Base-by-base conservation (phyloP, 2,888 invertebrate species). In the Tortrix viridana region DNA sequence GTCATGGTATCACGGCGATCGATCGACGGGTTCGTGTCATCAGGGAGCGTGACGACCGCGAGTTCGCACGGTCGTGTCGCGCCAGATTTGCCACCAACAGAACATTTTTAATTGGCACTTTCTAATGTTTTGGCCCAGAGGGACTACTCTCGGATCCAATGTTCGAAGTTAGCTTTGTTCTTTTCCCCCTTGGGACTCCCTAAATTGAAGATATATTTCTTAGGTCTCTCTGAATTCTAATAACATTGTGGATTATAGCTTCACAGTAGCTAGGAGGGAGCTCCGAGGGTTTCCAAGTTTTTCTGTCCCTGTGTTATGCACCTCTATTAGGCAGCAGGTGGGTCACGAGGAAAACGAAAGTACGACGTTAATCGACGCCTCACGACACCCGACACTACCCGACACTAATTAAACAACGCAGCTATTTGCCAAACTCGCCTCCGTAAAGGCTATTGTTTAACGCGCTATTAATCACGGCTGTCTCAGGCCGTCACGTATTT, bases 351-450 rank as follows among this genome's bases (percentile, higher is more conserved):
- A 52, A 46, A 22, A n/a, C 41, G 26, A 46, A 7, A 38, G 18
- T 22, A 44, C 19, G 32, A 47, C 58, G 41, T 16, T 58, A 62
- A 62, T 52, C 50, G 46, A 38, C 38, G 19, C 56, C 67, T 47
- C 41, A 65, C 68, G 60, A 69, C 68, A 67, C 69, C 63, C 60
- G 47, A 49, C 69, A 68, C 71, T 81, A 67, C 69, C 63, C 60
- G 47, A 49, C 69, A 68, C 71, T 81, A 79, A 82, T 81, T 81
- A 76, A 73, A 69, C 74, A 71, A 67, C 68, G 65, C 65, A 62
- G 67, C 68, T 71, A 74, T 76, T 75, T 71, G 65, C 59, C 58
- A 70, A 74, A 71, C 69, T 65, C 66, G 68, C 56, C 66, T 61
- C 67, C 54, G 54, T 69, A 70, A 64, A 68, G 65, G 58, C 65